phyloP scores from a whole-genome alignment of 1,140 invertebrate genomes.

The Temnothorax nylanderi region DNA sequence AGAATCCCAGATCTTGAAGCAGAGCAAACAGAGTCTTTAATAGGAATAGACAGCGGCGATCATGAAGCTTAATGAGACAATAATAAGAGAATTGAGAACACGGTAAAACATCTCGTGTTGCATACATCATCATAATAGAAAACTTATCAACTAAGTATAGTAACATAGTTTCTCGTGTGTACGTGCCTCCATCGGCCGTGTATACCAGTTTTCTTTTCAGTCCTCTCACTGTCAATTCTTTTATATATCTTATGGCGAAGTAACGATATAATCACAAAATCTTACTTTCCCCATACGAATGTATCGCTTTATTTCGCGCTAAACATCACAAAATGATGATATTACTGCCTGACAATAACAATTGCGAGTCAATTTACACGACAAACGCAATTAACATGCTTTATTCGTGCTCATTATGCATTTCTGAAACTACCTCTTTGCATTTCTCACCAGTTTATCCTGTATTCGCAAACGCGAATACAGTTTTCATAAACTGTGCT shows the following conservation, averaged over 20 bases:
- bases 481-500: not conserved
- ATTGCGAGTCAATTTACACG: conserved; percentile 30
- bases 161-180: conserved; percentile 17
- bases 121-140: conserved; percentile 60
- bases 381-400: conserved; percentile 19
- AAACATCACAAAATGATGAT: conserved; percentile 34
- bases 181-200: not conserved
- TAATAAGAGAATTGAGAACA: conserved; percentile 71
- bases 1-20: conserved; percentile 89
- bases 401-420: conserved; percentile 12
- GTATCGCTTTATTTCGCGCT: conserved; percentile 38
- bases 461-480: no score
- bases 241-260: not conserved
- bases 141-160: conserved; percentile 39
- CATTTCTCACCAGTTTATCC: conserved; percentile 4
- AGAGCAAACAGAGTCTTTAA: conserved; percentile 91
- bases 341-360: conserved; percentile 74
- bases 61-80: conserved; percentile 86
- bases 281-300: not conserved
- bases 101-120: conserved; percentile 54
- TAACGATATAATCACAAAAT: not conserved
- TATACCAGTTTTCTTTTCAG: not conserved
- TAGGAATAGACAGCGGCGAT: conserved; percentile 87
- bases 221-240: not conserved
- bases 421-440: conserved; percentile 35